Evolutionary conservation across 2,113 vertebrate genomes (phyloP).

Genomic region (Sarotherodon lohbergeri): DNA sequence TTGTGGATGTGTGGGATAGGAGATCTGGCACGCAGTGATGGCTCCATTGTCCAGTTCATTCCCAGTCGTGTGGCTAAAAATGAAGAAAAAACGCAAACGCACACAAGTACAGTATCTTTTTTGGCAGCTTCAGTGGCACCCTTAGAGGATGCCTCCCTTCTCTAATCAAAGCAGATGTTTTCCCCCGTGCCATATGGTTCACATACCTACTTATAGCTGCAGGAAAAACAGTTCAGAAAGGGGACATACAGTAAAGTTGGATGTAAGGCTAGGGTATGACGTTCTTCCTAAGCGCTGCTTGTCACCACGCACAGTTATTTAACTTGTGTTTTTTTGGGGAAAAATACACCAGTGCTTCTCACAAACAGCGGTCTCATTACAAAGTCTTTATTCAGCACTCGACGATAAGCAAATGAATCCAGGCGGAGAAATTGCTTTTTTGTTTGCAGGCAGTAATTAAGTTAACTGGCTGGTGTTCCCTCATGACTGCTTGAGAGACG

Average conservation of each 20-base stretch:
- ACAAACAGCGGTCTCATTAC: neutral
- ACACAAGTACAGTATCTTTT: conserved; percentile 12
- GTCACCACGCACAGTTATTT: neutral
- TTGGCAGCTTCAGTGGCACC: neutral
- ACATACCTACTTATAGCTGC: conserved; percentile 27
- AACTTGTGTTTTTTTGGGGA: neutral
- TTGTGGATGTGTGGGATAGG: conserved; percentile 51
- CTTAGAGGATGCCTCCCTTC: neutral
- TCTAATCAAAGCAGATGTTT: conserved; percentile 33
- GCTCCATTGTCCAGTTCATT: conserved; percentile 38
- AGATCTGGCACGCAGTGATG: conserved; percentile 47
- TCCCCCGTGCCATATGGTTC: conserved; percentile 18
- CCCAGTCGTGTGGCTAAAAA: conserved; percentile 15
- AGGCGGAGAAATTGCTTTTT: neutral
- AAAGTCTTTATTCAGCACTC: neutral
- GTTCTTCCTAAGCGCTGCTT: neutral
- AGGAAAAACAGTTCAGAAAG: neutral
- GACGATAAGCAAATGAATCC: neutral
- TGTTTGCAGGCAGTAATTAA: conserved; percentile 12
- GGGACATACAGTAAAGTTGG: neutral
- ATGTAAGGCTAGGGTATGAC: neutral
- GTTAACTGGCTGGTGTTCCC: neutral
- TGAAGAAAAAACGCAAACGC: neutral
- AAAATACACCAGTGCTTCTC: neutral
- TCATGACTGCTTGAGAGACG: neutral